Evolutionary conservation across 2,113 vertebrate genomes (phyloP).

Genomic region (Petaurus breviceps): DNA sequence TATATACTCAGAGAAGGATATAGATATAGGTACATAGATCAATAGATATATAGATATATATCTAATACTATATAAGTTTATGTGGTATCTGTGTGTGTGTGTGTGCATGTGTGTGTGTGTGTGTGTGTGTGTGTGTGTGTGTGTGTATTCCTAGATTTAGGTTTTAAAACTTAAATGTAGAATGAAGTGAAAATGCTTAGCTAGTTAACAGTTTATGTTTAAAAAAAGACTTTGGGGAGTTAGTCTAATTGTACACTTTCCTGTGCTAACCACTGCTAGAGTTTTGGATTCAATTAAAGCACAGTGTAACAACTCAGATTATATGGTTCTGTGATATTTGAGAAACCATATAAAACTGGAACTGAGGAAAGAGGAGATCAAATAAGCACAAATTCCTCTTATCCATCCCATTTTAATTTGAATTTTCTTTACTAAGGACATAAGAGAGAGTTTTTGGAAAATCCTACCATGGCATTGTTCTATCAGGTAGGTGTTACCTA

Average conservation of each 20-base stretch:
- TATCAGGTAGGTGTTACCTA: not conserved
- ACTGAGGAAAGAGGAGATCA: not conserved
- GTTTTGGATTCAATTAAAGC: not conserved
- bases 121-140: too few species aligned
- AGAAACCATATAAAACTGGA: not conserved
- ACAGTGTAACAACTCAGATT: not conserved
- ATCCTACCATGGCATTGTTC: conserved; percentile 1
- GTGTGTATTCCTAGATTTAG: not conserved
- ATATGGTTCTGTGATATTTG: not conserved
- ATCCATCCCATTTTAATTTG: not conserved
- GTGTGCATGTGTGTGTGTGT: too few species aligned
- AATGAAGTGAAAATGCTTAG: not conserved
- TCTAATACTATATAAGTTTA: too few species aligned
- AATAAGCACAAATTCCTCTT: not conserved
- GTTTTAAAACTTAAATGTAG: not conserved
- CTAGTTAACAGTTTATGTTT: not conserved
- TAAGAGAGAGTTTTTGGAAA: not conserved
- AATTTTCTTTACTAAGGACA: not conserved
- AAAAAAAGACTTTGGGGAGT: not conserved
- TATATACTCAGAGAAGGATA: too few species aligned
- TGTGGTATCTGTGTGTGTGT: too few species aligned
- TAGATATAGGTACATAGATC: too few species aligned
- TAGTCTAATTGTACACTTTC: not conserved
- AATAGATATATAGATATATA: too few species aligned
- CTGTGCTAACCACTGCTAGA: not conserved